Conservation (phyloP, 2,888 invertebrate species). For the Galerucella pusilla region DNA sequence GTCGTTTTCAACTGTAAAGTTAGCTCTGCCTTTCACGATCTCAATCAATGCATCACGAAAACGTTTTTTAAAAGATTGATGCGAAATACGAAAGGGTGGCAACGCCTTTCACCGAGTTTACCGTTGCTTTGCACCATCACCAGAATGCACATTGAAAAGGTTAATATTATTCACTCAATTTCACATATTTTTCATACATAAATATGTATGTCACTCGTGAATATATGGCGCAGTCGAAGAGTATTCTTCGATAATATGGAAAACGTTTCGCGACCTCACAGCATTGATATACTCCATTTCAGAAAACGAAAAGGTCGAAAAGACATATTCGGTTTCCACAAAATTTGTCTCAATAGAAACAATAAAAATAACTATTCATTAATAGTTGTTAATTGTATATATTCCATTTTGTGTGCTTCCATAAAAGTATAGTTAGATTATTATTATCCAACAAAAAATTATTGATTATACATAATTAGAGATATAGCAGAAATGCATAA, state of each 20-base stretch:
- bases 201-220: constrained; percentile 25
- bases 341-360: not conserved
- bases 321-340: not conserved
- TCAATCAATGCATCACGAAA: constrained; percentile 48
- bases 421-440: too few species aligned
- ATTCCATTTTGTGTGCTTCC: too few species aligned
- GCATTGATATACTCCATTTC: not conserved
- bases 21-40: constrained; percentile 47
- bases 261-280: not conserved
- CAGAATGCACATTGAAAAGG: constrained; percentile 41
- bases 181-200: constrained; percentile 37
- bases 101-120: constrained; percentile 30
- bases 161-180: constrained; percentile 46
- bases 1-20: constrained; percentile 45
- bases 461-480: too few species aligned
- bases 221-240: constrained; percentile 17
- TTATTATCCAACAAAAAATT: too few species aligned
- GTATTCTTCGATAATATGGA: not conserved
- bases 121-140: constrained; percentile 38
- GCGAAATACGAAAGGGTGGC: constrained; percentile 47
- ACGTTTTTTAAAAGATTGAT: constrained; percentile 48
- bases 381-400: too few species aligned
- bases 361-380: not conserved
- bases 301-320: not conserved
- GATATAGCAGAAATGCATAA: too few species aligned